Conservation (phyloP, 2,888 invertebrate genomes). For the Tetragonula carbonaria region DNA sequence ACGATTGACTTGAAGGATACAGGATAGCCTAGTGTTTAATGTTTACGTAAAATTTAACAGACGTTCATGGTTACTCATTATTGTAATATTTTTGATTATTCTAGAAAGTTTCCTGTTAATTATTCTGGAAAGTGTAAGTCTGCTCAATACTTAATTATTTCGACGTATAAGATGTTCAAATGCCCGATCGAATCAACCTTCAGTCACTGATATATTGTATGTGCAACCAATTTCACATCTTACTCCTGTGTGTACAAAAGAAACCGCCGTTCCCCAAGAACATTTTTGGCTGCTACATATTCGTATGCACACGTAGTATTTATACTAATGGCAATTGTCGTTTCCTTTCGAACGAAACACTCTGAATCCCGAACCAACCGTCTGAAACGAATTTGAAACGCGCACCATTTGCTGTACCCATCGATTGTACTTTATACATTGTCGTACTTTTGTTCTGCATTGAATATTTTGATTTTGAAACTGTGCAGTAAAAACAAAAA, state of each 20-base stretch:
- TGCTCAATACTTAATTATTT: not conserved
- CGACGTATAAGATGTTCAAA: not conserved
- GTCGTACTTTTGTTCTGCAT: too few relatives aligned
- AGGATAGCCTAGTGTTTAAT: not conserved
- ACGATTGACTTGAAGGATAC: not conserved
- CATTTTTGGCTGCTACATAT: not conserved
- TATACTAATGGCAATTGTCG: not conserved
- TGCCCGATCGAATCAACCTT: not conserved
- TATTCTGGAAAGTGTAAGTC: conserved; percentile 4
- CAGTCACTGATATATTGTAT: not conserved
- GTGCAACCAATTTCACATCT: not conserved
- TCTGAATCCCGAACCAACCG: not conserved
- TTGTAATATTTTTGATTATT: not conserved
- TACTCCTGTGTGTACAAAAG: not conserved
- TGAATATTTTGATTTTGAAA: too few relatives aligned
- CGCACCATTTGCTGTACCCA: not conserved
- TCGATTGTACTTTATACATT: not conserved
- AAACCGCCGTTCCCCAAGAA: not conserved
- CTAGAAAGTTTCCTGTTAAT: not conserved
- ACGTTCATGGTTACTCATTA: not conserved
- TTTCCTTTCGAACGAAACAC: not conserved
- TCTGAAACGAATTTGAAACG: not conserved
- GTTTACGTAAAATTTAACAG: not conserved
- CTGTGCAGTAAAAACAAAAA: too few relatives aligned
- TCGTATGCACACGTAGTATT: not conserved